A percentile compares a stretch with the other conserved stretches of the same genome.
Conservation (phyloP, 2,797 vertebrate genomes). For the Buceros bicornis region DNA sequence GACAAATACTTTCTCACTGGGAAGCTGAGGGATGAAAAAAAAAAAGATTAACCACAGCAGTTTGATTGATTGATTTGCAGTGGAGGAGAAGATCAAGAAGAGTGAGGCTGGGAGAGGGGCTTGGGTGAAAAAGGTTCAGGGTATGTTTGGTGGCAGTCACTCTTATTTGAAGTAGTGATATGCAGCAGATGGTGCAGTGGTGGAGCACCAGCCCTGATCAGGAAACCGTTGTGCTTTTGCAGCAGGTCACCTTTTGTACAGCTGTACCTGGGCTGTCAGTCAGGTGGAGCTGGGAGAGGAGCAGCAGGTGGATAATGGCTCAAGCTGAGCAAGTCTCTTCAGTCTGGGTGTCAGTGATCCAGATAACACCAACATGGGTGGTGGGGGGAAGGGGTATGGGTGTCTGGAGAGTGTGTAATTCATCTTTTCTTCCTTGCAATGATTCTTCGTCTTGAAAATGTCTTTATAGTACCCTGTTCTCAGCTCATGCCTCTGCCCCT, state of each 20-base stretch:
- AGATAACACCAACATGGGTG: neutral
- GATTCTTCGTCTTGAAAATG: neutral
- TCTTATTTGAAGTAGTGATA: neutral
- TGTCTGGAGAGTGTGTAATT: neutral
- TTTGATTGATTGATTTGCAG: neutral
- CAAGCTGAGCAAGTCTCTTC: neutral
- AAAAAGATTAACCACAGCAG: neutral
- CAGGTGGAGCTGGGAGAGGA: neutral
- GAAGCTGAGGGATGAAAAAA: neutral
- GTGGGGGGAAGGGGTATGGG: neutral
- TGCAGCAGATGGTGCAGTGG: neutral
- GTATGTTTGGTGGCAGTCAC: rapidly evolving
- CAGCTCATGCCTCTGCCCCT: neutral
- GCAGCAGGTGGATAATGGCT: neutral
- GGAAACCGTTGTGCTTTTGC: neutral
- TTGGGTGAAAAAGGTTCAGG: neutral
- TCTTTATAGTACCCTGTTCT: neutral
- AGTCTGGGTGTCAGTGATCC: neutral
- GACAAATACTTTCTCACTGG: neutral
- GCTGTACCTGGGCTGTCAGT: neutral
- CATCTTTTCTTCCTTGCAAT: neutral
- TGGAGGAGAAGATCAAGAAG: neutral
- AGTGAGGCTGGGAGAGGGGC: neutral
- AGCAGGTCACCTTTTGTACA: neutral
- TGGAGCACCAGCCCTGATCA: neutral